Percentiles rank a stretch among this genome's conserved stretches.
phyloP scores from a whole-genome alignment of 1,140 invertebrate species.

The Drosophila baimaii region DNA sequence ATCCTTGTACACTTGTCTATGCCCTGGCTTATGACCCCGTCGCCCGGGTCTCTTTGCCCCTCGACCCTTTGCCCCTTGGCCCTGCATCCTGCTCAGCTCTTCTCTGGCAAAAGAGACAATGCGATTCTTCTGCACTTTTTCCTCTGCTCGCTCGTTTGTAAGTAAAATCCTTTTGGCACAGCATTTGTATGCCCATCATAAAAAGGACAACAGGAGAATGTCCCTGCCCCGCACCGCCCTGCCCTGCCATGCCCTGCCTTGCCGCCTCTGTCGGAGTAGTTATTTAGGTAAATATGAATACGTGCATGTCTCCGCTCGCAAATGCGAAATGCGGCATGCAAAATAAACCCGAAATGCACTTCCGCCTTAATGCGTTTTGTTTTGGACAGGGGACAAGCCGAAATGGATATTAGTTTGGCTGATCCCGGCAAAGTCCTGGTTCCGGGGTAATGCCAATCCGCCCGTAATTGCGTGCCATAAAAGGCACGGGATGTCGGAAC shows the following conservation, averaged over 20 bases:
- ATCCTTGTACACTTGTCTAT: slow-evolving; percentile 65
- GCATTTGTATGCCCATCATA: slow-evolving; percentile 64
- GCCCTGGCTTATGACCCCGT: slow-evolving; percentile 49
- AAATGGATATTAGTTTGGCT: slow-evolving; percentile 51
- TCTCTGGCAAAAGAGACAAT: slow-evolving; percentile 50
- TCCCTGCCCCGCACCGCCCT: not conserved
- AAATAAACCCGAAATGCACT: slow-evolving; percentile 70
- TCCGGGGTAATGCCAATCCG: slow-evolving; percentile 34
- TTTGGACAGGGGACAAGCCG: slow-evolving; percentile 51
- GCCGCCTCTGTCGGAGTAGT: slow-evolving; percentile 6
- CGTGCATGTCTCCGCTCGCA: slow-evolving; percentile 61
- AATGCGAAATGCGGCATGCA: slow-evolving; percentile 52
- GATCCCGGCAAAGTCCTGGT: slow-evolving; percentile 25
- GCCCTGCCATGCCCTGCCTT: not conserved
- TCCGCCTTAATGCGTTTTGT: slow-evolving; percentile 77
- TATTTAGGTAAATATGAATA: slow-evolving; percentile 70
- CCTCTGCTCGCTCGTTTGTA: slow-evolving; percentile 74
- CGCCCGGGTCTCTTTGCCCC: not conserved
- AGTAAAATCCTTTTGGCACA: slow-evolving; percentile 74
- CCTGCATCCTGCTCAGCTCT: not conserved
- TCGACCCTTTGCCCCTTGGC: not conserved
- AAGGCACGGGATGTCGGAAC: slow-evolving; percentile 9
- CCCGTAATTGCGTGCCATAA: slow-evolving; percentile 38
- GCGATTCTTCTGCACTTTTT: slow-evolving; percentile 77
- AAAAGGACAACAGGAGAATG: slow-evolving; percentile 65